Evolutionary conservation across 2,113 vertebrate genomes (phyloP).

Genomic region (Mesocricetus auratus): DNA sequence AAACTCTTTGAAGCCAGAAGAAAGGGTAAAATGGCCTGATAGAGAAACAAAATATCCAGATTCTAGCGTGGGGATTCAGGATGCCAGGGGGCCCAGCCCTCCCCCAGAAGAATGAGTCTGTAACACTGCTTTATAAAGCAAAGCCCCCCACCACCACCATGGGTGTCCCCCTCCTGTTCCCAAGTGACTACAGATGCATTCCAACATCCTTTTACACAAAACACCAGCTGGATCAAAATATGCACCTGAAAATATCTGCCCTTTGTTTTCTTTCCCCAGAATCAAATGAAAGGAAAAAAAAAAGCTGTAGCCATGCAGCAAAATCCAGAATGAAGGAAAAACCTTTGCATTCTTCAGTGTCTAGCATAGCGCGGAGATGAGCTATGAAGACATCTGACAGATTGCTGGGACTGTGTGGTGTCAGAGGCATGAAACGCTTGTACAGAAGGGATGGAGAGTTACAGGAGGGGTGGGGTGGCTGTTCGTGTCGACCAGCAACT

Average conservation of each 20-base stretch:
- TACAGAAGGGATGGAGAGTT: rapidly evolving
- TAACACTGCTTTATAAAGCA: neutral
- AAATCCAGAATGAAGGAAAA: neutral
- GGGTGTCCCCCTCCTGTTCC: neutral
- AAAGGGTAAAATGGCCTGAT: conserved; percentile 41
- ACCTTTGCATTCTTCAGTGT: neutral
- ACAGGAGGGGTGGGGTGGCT: rapidly evolving
- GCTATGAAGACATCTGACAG: neutral
- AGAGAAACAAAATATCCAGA: conserved; percentile 17
- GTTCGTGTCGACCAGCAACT: neutral
- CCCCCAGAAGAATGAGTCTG: neutral
- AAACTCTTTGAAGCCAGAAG: conserved; percentile 69
- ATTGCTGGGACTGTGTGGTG: neutral
- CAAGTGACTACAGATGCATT: neutral
- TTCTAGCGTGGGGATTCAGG: neutral
- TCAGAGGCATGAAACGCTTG: neutral
- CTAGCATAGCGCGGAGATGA: rapidly evolving
- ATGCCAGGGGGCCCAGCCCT: neutral
- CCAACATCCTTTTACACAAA: neutral
- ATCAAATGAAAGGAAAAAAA: too few species aligned
- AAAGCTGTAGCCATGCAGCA: neutral
- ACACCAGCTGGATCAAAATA: conserved; percentile 3
- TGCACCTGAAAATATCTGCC: neutral
- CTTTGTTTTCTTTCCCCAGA: neutral
- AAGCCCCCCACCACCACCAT: too few species aligned